A percentile compares a stretch with the other conserved stretches of the same genome.
Evolutionary conservation across 2,888 invertebrate genomes (phyloP).

Genomic region (Clitarchus hookeri): DNA sequence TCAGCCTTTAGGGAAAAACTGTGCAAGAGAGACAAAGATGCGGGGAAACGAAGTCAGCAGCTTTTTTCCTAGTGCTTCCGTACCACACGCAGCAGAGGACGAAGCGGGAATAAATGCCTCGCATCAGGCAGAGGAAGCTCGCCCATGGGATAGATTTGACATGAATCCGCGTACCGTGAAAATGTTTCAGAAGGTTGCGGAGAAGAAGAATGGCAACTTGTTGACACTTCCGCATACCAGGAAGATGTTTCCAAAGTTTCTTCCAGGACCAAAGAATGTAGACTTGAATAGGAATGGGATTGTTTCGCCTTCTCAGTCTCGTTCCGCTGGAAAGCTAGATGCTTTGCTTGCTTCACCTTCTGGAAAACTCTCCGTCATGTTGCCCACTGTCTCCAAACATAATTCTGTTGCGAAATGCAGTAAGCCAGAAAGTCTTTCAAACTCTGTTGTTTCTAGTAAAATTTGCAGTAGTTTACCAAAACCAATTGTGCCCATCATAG

Average conservation of each 20-base stretch:
- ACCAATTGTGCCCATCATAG: conserved; percentile 16
- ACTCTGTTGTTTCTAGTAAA: conserved; percentile 11
- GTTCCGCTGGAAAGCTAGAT: conserved; percentile 21
- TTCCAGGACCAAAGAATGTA: not conserved
- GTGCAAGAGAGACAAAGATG: conserved; percentile 29
- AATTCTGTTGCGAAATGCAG: not conserved
- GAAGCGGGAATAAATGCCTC: not conserved
- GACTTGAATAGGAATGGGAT: conserved; percentile 12
- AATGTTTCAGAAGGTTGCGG: conserved; percentile 23
- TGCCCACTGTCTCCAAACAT: conserved; percentile 3
- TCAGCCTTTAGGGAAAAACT: conserved; percentile 25
- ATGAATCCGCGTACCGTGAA: conserved; percentile 23
- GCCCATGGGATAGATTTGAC: conserved; percentile 24
- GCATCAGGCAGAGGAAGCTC: not conserved
- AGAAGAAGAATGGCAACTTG: conserved; percentile 30
- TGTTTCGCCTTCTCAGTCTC: conserved; percentile 28
- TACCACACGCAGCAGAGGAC: not conserved
- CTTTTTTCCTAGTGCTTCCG: conserved; percentile 33
- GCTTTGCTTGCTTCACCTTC: conserved; percentile 10
- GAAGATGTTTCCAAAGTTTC: conserved; percentile 17
- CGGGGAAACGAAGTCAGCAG: conserved; percentile 31
- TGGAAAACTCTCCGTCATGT: not conserved
- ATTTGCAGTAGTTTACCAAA: conserved; percentile 23
- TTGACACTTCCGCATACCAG: conserved; percentile 1
- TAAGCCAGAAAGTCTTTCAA: conserved; percentile 24